A percentile compares a stretch with the other conserved stretches of the same genome.
Conservation (phyloP, 2,888 invertebrate species). For the Chydorus sphaericus region DNA sequence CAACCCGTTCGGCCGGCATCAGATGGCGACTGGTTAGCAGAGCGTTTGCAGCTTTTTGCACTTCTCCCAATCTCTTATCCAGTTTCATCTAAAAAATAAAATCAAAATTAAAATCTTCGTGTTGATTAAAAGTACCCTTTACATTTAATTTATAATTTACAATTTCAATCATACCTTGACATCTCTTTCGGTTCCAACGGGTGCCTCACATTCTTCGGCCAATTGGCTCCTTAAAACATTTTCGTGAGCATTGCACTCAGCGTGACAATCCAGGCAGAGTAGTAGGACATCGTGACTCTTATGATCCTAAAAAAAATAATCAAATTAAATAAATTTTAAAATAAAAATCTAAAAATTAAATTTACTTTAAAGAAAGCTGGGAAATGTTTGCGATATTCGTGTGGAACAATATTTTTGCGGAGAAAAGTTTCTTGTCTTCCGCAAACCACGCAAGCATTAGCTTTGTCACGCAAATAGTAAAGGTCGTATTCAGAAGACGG, state of each 20-base stretch:
- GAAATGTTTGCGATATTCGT: conserved; percentile 62
- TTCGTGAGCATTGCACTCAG: conserved; percentile 49
- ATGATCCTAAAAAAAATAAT: conserved; percentile 60
- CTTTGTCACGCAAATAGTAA: conserved; percentile 54
- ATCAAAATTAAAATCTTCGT: neutral
- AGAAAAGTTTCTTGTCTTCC: conserved; percentile 50
- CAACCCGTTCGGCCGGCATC: neutral
- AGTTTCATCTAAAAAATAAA: conserved; percentile 17
- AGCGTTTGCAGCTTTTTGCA: conserved; percentile 27
- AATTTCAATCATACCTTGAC: conserved; percentile 19
- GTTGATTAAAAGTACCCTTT: neutral
- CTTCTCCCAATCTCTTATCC: conserved; percentile 25
- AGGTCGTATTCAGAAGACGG: conserved; percentile 51
- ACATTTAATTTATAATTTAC: neutral
- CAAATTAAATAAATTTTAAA: conserved; percentile 25
- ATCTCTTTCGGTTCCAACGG: conserved; percentile 33
- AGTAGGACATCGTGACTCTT: conserved; percentile 64
- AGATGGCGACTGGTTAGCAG: conserved; percentile 14
- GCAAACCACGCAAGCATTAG: conserved; percentile 66
- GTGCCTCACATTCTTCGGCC: conserved; percentile 45
- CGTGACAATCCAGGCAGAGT: conserved; percentile 56
- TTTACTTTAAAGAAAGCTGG: conserved; percentile 36
- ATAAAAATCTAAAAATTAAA: neutral
- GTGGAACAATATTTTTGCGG: conserved; percentile 64
- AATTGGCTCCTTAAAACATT: conserved; percentile 41